Evolutionary conservation across 2,113 vertebrate genomes (phyloP).

Genomic region (Onychorhynchus coronatus): DNA sequence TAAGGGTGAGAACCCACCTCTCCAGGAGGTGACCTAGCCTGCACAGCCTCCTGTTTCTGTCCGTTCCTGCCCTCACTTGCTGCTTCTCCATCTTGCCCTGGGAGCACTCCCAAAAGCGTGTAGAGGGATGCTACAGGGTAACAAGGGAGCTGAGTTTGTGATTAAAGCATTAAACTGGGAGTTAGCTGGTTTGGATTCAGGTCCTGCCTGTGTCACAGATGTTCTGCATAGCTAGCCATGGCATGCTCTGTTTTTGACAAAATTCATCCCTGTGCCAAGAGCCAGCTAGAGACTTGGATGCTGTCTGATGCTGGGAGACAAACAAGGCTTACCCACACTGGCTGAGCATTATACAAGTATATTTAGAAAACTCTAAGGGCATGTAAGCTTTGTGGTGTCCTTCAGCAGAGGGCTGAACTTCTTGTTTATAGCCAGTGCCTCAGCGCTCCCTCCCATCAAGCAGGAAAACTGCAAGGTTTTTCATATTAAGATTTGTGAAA

Average conservation of each 20-base stretch:
- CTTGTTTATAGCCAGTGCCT: background rate
- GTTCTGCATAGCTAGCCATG: background rate
- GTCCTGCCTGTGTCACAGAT: background rate
- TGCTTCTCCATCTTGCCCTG: background rate
- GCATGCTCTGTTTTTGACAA: background rate
- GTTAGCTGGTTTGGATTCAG: background rate
- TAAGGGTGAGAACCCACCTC: background rate
- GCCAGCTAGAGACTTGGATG: background rate
- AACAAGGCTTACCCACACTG: background rate
- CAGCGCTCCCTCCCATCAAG: background rate
- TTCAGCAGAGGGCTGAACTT: background rate
- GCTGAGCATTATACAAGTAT: background rate
- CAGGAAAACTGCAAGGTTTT: conserved; percentile 2
- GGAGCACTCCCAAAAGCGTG: background rate
- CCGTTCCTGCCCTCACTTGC: background rate
- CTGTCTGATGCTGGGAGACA: background rate
- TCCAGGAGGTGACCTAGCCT: background rate
- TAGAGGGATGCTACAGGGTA: background rate
- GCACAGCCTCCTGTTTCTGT: background rate
- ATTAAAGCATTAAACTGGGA: background rate
- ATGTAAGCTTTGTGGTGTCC: background rate
- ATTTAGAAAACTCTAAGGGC: background rate
- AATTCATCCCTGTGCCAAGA: background rate
- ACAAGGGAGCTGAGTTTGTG: background rate
- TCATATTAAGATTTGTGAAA: background rate